Evolutionary conservation across 2,888 invertebrate genomes (phyloP).

Genomic region (Autographa pulchrina): DNA sequence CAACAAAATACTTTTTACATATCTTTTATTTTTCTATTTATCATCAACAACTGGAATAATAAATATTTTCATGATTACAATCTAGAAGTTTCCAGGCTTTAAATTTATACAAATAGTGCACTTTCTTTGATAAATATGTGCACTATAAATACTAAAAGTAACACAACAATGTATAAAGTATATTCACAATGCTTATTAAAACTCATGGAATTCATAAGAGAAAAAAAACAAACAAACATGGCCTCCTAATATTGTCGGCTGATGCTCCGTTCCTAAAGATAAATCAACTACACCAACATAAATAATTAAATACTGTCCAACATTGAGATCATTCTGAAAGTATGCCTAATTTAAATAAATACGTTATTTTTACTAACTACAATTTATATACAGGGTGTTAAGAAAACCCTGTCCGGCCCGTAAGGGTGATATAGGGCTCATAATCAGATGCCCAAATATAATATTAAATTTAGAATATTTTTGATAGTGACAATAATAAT

Average conservation of each 20-base stretch:
- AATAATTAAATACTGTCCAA: constrained; percentile 80
- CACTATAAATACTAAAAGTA: constrained; percentile 22
- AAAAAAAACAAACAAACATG: constrained; percentile 10
- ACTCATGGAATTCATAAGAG: constrained; percentile 5
- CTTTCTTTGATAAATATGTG: constrained; percentile 27
- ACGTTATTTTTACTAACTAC: not conserved
- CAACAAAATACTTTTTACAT: constrained; percentile 38
- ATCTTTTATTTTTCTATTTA: constrained; percentile 38
- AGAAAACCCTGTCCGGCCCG: too few species aligned
- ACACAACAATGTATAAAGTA: constrained; percentile 24
- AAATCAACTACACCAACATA: constrained; percentile 31
- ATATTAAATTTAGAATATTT: too few species aligned
- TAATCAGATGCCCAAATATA: too few species aligned
- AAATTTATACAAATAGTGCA: constrained; percentile 42
- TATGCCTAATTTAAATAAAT: constrained; percentile 12
- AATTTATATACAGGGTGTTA: too few species aligned
- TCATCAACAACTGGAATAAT: constrained; percentile 56
- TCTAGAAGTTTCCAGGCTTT: constrained; percentile 44
- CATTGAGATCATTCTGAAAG: constrained; percentile 79
- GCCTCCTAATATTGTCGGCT: constrained; percentile 44
- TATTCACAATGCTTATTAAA: constrained; percentile 17
- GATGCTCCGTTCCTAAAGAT: constrained; percentile 20
- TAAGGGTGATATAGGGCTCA: too few species aligned
- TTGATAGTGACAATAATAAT: too few species aligned
- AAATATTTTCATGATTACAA: constrained; percentile 55